These are phyloP conservation scores for Epirrhoe tristata DNA, from an alignment of 2,888 invertebrate species.

Conservation along the genomic window DNA sequence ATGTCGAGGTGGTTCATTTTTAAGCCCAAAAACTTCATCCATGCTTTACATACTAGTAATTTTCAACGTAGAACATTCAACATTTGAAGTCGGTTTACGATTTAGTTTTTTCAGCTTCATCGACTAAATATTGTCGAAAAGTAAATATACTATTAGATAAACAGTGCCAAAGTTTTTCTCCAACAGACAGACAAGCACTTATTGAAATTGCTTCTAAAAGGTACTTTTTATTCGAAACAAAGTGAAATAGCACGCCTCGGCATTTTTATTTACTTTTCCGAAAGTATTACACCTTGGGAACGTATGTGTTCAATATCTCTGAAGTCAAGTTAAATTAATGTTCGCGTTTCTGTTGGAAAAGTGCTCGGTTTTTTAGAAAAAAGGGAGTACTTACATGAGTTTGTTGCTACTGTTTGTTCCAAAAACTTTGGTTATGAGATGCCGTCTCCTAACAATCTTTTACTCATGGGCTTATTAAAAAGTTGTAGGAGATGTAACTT, in stretches of 20 bases:
- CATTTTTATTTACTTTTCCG: constrained; percentile 62
- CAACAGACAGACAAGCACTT: constrained; percentile 20
- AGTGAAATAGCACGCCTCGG: constrained; percentile 58
- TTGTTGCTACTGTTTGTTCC: neutral
- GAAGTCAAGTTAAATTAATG: constrained; percentile 35
- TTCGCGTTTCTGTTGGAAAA: constrained; percentile 3
- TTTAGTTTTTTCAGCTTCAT: too few relatives aligned
- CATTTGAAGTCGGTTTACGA: too few relatives aligned
- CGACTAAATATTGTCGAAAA: neutral
- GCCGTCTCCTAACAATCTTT: too few relatives aligned
- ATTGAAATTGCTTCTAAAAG: constrained; percentile 29
- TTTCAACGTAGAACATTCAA: too few relatives aligned
- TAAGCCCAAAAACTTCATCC: too few relatives aligned
- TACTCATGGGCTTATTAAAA: too few relatives aligned
- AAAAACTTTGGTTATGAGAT: neutral
- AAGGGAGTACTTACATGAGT: neutral
- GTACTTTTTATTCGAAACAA: constrained; percentile 49
- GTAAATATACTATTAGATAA: neutral
- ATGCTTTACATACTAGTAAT: too few relatives aligned
- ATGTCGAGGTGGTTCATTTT: too few relatives aligned
- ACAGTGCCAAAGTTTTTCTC: constrained; percentile 11
- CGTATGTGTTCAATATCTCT: constrained; percentile 36
- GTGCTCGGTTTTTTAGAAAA: constrained; percentile 11
- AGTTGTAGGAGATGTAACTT: too few relatives aligned
- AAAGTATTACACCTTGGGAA: constrained; percentile 51